Evolutionary conservation across 2,113 vertebrate genomes (phyloP), one percentile per base, ranked within the genome.

Genomic region (Gnathonemus longibarbis): DNA sequence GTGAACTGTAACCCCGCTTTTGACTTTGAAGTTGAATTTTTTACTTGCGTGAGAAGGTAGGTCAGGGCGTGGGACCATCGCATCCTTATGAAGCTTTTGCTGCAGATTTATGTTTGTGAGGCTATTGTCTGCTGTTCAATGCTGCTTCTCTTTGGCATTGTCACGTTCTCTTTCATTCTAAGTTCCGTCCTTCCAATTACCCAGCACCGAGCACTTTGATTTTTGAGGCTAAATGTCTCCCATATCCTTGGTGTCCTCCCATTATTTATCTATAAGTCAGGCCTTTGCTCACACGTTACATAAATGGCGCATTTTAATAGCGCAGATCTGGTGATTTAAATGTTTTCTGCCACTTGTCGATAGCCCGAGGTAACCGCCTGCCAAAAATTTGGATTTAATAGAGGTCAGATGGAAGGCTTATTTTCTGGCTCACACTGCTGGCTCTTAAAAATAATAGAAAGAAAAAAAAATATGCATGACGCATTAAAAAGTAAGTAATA

Each of bases 341-440:
- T 52, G 49, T 31, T 87, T 50, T 56, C 50, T 53, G 85, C 15
- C 85, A 50, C 49, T 52, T 50, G 49, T 50, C 46, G 49, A 52
- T 52, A 87, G 49, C 24, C n/a, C 2, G 31, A 39, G 85, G 3
- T 31, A 53, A 53, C 15, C 3, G 48, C 31, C 9, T 53, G 83
- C 83, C 83, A 84, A 84, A 84, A 84, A 48, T 84, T 84, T 84
- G 83, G 39, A 48, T 84, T 84, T 84, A 84, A 84, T 84, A 46
- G 83, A 46, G 83, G 45, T 84, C 83, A 84, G 19, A 46, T 46
- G 17, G 83, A 46, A 46, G 42, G 24, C 24, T 45, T 48, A 48
- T 84, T 84, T 48, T 48, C 45, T 84, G 83, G 83, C 83, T 84
- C 15, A 84, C 19, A n/a, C 35, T 31, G 21, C 45, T 48, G 39